Base-by-base conservation (phyloP, 2,113 vertebrate genomes). In the Myiagra hebetior region DNA sequence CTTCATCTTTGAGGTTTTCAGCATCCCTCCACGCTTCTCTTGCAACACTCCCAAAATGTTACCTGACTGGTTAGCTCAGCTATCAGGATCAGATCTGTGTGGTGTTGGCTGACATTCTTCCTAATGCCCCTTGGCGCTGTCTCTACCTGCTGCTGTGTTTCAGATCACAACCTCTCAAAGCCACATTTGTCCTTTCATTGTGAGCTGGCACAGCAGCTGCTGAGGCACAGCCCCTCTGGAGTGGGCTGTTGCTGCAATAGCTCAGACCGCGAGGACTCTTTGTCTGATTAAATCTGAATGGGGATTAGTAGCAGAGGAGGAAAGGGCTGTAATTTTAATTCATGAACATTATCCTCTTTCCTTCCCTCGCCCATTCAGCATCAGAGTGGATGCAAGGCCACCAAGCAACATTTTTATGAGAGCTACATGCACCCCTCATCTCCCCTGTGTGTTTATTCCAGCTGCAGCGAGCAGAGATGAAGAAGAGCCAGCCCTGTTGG, bases 241-340 rank as follows among this genome's bases (percentile, higher is more conserved):
- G 68, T 0, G 0, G 31, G 26, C 52, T 65, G 28, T 44, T 83
- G 72, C 78, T 90, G 85, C 78, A 85, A 31, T 72, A 69, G 76
- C 53, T 87, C 85, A 73, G 72, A 42, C 78, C 1, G 2, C 10
- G 20, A 82, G 47, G 53, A 87, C 63, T 80, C 75, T 93, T 65
- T 69, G 35, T 67, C 72, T 92, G 88, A 94, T 97, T 95, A 94
- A 96, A 93, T 92, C 88, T 94, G 83, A 91, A 88, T 81, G 10
- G 55, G 75, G 94, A 95, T 96, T 95, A 96, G 92, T 42, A 73
- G 87, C 21, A 2, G 88, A 88, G 50, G 83, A 91, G 86, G 72
- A 86, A 94, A 86, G 59, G 42, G 27, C 47, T 93, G 73, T 44
- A 80, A 59, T 50, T 88, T 91, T 91, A 92, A 92, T 94, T 94